Percentiles rank a stretch among this genome's conserved stretches.
Conservation (phyloP, 2,113 vertebrate genomes). For the Anoplopoma fimbria region DNA sequence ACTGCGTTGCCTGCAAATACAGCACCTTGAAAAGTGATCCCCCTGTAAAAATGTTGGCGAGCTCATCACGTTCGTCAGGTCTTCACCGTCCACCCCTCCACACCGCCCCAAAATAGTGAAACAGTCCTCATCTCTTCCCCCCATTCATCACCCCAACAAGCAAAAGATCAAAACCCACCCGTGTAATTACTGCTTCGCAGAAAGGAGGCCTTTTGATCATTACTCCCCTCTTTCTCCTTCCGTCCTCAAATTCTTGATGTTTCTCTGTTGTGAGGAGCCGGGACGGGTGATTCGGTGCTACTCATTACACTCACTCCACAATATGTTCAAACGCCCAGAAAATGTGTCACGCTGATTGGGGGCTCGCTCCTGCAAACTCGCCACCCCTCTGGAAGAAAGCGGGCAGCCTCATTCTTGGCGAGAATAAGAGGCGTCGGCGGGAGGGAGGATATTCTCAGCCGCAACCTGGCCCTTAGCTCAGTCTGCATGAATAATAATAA, state of each 20-base stretch:
- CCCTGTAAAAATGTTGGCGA: neutral
- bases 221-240: conserved; percentile 59
- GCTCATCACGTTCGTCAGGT: neutral
- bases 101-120: conserved; percentile 64
- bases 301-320: conserved; percentile 81
- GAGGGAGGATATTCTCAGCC: conserved; percentile 55
- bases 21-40: neutral
- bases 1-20: neutral
- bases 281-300: conserved; percentile 70
- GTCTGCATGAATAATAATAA: conserved; percentile 81
- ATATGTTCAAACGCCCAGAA: conserved; percentile 86
- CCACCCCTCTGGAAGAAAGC: conserved; percentile 74
- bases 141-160: conserved; percentile 76
- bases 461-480: conserved; percentile 58
- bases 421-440: conserved; percentile 53
- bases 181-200: conserved; percentile 75
- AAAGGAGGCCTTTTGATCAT: conserved; percentile 77
- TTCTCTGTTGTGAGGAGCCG: conserved; percentile 66
- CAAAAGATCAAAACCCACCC: conserved; percentile 81
- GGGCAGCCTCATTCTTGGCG: conserved; percentile 65
- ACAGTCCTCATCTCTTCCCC: conserved; percentile 58
- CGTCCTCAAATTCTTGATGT: conserved; percentile 75
- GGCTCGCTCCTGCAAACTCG: conserved; percentile 70
- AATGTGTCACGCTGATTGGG: conserved; percentile 83
- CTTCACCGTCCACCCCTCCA: conserved; percentile 18